Percentiles rank a stretch among this genome's conserved stretches.
Conservation (phyloP, 30 jellyfish, hydroid and myxozoan genomes). For the Cassiopea xamachana region DNA sequence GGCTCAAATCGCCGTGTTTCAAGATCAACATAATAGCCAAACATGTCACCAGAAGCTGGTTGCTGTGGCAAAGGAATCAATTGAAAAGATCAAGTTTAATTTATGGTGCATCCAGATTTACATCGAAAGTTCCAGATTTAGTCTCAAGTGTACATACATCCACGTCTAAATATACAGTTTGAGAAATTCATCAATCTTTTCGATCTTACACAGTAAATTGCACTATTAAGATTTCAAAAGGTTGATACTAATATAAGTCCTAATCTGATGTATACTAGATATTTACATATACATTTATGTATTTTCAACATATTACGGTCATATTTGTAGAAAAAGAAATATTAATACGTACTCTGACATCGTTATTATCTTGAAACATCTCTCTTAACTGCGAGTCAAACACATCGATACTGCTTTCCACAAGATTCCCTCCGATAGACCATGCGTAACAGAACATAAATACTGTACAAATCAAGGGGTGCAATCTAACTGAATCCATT, state of each 20-base stretch:
- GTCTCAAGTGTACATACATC: too few species aligned
- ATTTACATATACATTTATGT: neutral
- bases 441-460: slow-evolving; percentile 84
- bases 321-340: neutral
- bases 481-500: slow-evolving; percentile 82
- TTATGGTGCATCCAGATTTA: too few species aligned
- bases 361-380: slow-evolving; percentile 83
- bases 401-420: slow-evolving; percentile 80
- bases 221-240: too few species aligned
- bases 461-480: slow-evolving; percentile 79
- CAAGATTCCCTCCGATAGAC: slow-evolving; percentile 95
- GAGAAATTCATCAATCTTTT: too few species aligned
- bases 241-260: too few species aligned
- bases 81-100: too few species aligned
- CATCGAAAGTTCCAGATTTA: neutral
- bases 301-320: neutral
- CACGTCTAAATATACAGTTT: too few species aligned
- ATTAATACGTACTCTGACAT: slow-evolving; percentile 74
- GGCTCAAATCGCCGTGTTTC: slow-evolving; percentile 93
- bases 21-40: slow-evolving; percentile 84
- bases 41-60: slow-evolving; percentile 96
- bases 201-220: too few species aligned
- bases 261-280: too few species aligned
- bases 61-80: neutral
- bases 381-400: slow-evolving; percentile 87